Evolutionary conservation across 1,140 invertebrate genomes (phyloP), one percentile per base, ranked within the genome.

Genomic region (Neodiprion fabricii): DNA sequence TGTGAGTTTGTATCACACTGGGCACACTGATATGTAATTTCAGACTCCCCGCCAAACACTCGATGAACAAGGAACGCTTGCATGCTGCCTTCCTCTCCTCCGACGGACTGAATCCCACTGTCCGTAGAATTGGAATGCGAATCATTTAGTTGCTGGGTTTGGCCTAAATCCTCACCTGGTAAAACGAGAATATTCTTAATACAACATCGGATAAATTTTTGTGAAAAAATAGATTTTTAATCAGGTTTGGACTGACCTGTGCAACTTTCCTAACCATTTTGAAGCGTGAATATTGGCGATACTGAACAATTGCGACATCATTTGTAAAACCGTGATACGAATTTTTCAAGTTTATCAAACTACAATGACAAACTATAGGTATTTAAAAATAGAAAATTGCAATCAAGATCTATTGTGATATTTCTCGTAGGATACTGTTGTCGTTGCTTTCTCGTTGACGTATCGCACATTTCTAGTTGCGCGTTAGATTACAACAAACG

Each of bases 41-140:
- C 89, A 14, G 94, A 86, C 74, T 93, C 91, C 0, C 95, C 95
- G 8, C 94, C 93, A 81, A 96, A 95, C 4, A 91, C 91, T 72
- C 91, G 90, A 76, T 95, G 92, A 1, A 95, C 92, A 23, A 94
- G 81, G 17, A 89, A 89, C 75, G 76, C 79, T 4, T 85, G 85
- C 10, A 84, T 75, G 61, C 28, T 78, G 1, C 75, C 77, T 40
- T 86, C 86, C 69, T 87, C 84, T 40, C 86, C 88, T 9, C 85
- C 87, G 5, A 89, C 87, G 1, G 87, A 89, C 65, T 89, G 88
- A 72, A 89, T 89, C 12, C 88, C 87, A 71, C 88, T 89, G 74
- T 89, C 88, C 0, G 87, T 89, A 0, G 89, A 89, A 71, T 89
- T 84, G 0, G 88, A 89, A 74, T 88, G 87, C 66, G 83, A 86